A percentile compares a stretch with the other conserved stretches of the same genome.
Conservation (phyloP, 2,888 invertebrate genomes). For the Hermaeophaga mercurialis region DNA sequence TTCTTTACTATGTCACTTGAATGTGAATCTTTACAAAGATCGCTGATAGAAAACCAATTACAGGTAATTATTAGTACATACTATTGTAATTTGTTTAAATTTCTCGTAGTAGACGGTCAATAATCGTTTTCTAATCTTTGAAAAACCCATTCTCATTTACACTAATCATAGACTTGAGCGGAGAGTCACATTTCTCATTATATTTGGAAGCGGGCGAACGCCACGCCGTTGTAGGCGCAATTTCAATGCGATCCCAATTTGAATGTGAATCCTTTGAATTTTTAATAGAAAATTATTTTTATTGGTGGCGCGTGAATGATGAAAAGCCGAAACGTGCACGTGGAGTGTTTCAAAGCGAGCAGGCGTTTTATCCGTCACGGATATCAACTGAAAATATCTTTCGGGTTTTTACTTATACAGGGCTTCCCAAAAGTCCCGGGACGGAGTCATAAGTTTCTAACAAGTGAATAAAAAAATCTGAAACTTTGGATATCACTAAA, state of each 20-base stretch:
- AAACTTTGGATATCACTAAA: too few relatives aligned
- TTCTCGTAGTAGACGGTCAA: too few relatives aligned
- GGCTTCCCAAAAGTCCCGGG: too few relatives aligned
- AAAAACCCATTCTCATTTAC: not conserved
- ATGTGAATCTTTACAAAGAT: too few relatives aligned
- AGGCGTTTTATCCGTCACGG: not conserved
- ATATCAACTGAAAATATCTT: not conserved
- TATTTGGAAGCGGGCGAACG: not conserved
- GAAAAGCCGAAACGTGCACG: constrained; percentile 29
- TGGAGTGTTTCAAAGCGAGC: constrained; percentile 4
- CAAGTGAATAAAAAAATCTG: too few relatives aligned
- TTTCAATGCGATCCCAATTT: constrained; percentile 23
- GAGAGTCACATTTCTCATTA: constrained; percentile 22
- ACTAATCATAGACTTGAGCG: not conserved
- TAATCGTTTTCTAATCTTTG: not conserved
- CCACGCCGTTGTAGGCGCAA: not conserved
- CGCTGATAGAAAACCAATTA: too few relatives aligned
- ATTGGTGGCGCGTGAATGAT: constrained; percentile 33
- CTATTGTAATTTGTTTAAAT: too few relatives aligned
- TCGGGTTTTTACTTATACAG: too few relatives aligned
- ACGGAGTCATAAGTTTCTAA: too few relatives aligned
- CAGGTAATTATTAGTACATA: too few relatives aligned
- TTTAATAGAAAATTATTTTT: constrained; percentile 31
- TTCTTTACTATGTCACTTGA: too few relatives aligned
- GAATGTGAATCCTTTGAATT: constrained; percentile 22